These are phyloP conservation scores for Panopea generosa DNA, from an alignment of 2,888 invertebrate species.

Conservation along the genomic window DNA sequence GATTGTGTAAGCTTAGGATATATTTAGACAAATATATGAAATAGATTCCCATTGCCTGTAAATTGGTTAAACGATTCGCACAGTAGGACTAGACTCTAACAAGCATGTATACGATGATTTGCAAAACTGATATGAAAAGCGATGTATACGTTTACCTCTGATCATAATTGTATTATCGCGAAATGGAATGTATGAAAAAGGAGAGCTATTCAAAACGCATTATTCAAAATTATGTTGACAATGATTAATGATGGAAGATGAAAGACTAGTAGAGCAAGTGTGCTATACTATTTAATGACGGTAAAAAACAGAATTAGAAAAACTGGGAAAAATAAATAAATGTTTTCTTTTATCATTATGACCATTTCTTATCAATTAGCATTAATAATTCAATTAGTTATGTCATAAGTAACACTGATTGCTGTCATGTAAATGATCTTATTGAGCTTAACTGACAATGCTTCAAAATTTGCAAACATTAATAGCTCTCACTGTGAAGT, in stretches of 20 bases:
- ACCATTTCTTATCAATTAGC: too few relatives aligned
- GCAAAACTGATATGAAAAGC: conserved; percentile 27
- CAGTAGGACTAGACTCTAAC: conserved; percentile 25
- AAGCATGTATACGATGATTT: conserved; percentile 29
- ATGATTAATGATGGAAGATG: conserved; percentile 53
- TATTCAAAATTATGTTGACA: conserved; percentile 61
- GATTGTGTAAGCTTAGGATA: not conserved
- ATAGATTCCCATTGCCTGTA: conserved; percentile 11
- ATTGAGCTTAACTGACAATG: too few relatives aligned
- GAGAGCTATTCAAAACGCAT: conserved; percentile 64
- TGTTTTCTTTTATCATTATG: too few relatives aligned
- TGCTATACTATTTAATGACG: conserved; percentile 16
- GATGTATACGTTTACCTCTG: conserved; percentile 19
- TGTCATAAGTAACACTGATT: too few relatives aligned
- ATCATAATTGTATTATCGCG: conserved; percentile 51
- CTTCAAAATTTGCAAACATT: too few relatives aligned
- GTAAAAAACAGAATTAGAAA: conserved; percentile 6
- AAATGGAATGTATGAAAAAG: conserved; percentile 30
- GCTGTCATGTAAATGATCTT: too few relatives aligned
- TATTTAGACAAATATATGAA: conserved; percentile 4
- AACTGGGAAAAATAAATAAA: conserved; percentile 3
- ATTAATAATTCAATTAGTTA: too few relatives aligned
- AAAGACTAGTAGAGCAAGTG: conserved; percentile 49
- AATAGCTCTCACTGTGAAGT: too few relatives aligned
- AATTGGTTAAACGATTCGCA: conserved; percentile 25